Evolutionary conservation across 2,888 invertebrate species (phyloP), one percentile per base, ranked within the genome.

Genomic region (Rhogogaster chlorosoma): DNA sequence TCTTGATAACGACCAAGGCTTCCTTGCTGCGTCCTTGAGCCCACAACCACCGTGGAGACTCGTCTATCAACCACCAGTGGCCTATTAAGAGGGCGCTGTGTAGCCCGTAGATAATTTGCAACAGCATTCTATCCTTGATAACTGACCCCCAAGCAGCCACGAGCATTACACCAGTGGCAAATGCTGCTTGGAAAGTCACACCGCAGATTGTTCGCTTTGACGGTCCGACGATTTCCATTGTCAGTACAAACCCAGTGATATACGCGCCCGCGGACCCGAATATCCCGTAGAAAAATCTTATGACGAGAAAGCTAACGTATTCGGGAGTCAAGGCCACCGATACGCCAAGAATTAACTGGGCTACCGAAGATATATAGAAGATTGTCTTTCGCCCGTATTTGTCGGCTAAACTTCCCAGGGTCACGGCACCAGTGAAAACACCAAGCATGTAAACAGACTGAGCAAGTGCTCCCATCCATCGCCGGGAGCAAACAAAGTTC

Each of bases 1-100:
- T 97, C 88, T 96, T 95, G 5, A 97, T 95, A 86, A 98, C 97
- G 12, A 95, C 94, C 0, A 97, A 95, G 0, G 98, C 96, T 93
- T 98, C 97, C 80, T 95, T 95, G 0, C 95, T 94, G 75, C 96
- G 95, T 0, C 97, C 98, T 91, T 98, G 97, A 53, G 96, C 96
- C 98, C 98, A 98, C 9, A 98, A 93, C 98, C 98, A 98, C 22
- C 98, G 95, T 0, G 98, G 97, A 9, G 98, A 98, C 94, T 98
- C 98, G 89, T 98, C 98, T 95, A 98, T 96, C 5, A 97, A 93
- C 98, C 98, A 98, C 95, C 97, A 97, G 91, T 98, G 97, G 0
- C 96, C 96, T 49, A 98, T 93, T 0, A 98, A 94, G 0, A 97
- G 91, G 26, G 96, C 93, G 82, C 96, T 95, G 89, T 98, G 98